Evolutionary conservation across 2,888 invertebrate species (phyloP).

Genomic region (Lithophane ornitopus): DNA sequence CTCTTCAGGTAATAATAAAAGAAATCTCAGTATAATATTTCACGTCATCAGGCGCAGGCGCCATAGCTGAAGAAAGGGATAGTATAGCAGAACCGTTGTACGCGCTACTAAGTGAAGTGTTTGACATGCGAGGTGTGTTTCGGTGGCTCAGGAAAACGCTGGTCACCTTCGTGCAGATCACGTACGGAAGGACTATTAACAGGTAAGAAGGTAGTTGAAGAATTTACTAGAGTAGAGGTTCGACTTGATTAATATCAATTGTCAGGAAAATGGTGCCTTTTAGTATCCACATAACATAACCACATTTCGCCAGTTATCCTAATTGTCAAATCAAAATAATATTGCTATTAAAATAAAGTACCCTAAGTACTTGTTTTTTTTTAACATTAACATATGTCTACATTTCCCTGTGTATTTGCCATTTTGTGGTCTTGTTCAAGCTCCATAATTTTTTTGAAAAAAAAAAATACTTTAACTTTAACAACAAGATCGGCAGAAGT

Average conservation of each 20-base stretch:
- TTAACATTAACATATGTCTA: not conserved
- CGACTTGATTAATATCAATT: not conserved
- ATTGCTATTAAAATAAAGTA: no score
- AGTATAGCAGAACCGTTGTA: constrained; percentile 98
- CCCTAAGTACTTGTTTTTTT: not conserved
- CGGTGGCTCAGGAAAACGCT: constrained; percentile 96
- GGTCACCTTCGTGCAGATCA: constrained; percentile 97
- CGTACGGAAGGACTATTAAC: constrained; percentile 97
- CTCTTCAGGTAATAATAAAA: not conserved
- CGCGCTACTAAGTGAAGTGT: constrained; percentile 96
- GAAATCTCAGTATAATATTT: not conserved
- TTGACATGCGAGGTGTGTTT: constrained; percentile 97
- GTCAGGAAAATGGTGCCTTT: not conserved
- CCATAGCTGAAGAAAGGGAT: constrained; percentile 93
- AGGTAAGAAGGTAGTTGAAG: constrained; percentile 83
- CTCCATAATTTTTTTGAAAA: not conserved
- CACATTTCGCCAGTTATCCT: not conserved
- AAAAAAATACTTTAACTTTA: no score
- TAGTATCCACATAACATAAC: not conserved
- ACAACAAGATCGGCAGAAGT: not conserved
- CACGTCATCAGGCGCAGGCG: constrained; percentile 77
- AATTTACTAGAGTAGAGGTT: not conserved
- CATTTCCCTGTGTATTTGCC: not conserved
- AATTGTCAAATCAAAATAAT: not conserved
- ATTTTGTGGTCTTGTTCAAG: no score